A percentile compares a stretch with the other conserved stretches of the same genome.
Conservation (phyloP, 2,888 invertebrate genomes). For the Amphipoea lucens region DNA sequence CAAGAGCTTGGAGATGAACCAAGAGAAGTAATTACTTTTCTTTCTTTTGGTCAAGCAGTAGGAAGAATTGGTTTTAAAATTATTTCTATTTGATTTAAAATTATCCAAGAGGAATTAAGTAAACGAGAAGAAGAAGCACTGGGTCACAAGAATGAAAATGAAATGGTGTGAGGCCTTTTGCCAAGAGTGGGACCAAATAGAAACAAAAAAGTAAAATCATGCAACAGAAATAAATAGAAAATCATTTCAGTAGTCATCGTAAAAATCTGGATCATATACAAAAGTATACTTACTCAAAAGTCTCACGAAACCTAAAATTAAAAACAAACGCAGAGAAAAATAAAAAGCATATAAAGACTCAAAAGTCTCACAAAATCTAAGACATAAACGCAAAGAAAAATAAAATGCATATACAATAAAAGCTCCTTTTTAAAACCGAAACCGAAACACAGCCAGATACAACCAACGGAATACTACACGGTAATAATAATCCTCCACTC, state of each 20-base stretch:
- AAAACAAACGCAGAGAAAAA: not conserved
- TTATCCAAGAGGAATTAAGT: not conserved
- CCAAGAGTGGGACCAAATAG: not conserved
- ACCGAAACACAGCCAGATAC: not conserved
- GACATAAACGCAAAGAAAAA: not conserved
- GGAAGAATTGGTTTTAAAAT: not conserved
- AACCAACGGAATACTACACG: constrained; percentile 1
- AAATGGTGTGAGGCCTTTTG: not conserved
- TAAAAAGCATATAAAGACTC: not conserved
- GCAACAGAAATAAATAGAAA: not conserved
- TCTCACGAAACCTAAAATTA: not conserved
- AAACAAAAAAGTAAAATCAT: not conserved
- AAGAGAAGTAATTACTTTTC: not conserved
- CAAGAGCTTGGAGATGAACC: constrained; percentile 4
- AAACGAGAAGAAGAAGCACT: not conserved
- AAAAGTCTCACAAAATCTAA: not conserved
- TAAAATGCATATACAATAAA: not conserved
- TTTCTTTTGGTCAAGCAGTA: not conserved
- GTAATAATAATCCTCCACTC: constrained; percentile 34
- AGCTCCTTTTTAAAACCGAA: not conserved
- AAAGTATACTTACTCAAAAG: not conserved
- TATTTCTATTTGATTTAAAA: not conserved
- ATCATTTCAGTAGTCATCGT: not conserved
- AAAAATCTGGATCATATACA: not conserved
- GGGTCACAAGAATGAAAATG: not conserved